Evolutionary conservation across 2,113 vertebrate species (phyloP), one percentile per base, ranked within the genome.

Genomic region (Junco hyemalis): DNA sequence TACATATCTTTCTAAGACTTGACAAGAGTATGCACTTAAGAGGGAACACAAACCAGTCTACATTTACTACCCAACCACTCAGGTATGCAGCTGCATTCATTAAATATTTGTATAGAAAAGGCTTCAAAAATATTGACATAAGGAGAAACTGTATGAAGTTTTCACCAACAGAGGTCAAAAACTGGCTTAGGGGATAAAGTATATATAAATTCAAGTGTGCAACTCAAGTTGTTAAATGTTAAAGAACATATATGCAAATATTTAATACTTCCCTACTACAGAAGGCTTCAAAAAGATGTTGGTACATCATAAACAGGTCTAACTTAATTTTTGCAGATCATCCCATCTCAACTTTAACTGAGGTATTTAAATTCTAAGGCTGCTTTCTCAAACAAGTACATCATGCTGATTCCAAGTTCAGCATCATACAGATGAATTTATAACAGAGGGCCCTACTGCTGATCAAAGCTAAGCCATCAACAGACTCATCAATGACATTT

Each of bases 81-180:
- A 70, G 72, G 77, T 81, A 95, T 87, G 86, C 77, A 92, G 72
- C 36, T 45, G 80, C 77, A 91, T 86, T 91, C 80, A 56, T 92
- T 48, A 93, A 94, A 93, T 95, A 95, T 88, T 95, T 96, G 91
- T 68, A 73, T 13, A 78, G 72, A 91, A 95, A 92, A 83, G 18
- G 51, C 33, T 88, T 93, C 4, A 16, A 76, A 88, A 94, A 93
- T 86, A 93, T 65, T 92, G 76, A 90, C 83, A 68, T 40, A 88
- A 91, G 77, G 54, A 94, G 53, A 88, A 88, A 31, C 12, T 59
- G 22, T 36, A 79, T 22, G 24, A 91, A 71, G 69, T 91, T 96
- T 83, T 93, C 51, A 92, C 28, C 51, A 84, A 44, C 0, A 26
- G 10, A 84, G 57, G 29, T 60, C 51, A 74, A 31, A 66, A 90